These are phyloP conservation scores for Elephas maximus DNA, from an alignment of 2,113 vertebrate species.

Conservation along the genomic window DNA sequence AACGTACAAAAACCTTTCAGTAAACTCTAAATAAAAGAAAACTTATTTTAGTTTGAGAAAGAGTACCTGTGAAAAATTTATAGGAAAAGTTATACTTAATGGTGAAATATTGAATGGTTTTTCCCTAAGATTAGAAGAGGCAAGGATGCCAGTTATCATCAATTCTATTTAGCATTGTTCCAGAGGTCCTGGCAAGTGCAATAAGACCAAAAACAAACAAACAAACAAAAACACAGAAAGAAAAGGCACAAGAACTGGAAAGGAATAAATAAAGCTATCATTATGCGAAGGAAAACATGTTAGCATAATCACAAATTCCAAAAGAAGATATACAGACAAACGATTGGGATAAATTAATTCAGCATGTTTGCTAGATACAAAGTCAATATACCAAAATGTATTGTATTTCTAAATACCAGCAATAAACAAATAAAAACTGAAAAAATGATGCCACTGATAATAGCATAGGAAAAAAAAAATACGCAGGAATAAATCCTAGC, in stretches of 20 bases:
- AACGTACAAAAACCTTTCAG: neutral
- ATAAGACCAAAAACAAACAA: neutral
- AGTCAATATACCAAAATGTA: neutral
- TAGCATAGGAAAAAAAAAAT: neutral
- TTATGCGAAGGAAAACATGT: neutral
- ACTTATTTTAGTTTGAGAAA: neutral
- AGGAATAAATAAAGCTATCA: neutral
- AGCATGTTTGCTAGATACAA: neutral
- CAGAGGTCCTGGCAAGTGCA: neutral
- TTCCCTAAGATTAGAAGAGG: neutral
- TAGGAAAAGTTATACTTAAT: neutral
- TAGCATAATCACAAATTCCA: neutral
- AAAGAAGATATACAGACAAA: neutral
- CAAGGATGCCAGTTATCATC: neutral
- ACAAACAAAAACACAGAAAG: too few species aligned
- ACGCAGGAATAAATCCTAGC: neutral
- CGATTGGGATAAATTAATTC: neutral
- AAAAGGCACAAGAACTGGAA: neutral
- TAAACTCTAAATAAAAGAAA: neutral
- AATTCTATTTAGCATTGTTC: neutral
- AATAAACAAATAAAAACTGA: neutral
- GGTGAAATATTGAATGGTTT: neutral
- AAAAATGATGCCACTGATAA: neutral
- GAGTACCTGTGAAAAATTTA: neutral
- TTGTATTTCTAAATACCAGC: neutral